Conservation (phyloP, 2,888 invertebrate genomes). For the Archips crataeganus region DNA sequence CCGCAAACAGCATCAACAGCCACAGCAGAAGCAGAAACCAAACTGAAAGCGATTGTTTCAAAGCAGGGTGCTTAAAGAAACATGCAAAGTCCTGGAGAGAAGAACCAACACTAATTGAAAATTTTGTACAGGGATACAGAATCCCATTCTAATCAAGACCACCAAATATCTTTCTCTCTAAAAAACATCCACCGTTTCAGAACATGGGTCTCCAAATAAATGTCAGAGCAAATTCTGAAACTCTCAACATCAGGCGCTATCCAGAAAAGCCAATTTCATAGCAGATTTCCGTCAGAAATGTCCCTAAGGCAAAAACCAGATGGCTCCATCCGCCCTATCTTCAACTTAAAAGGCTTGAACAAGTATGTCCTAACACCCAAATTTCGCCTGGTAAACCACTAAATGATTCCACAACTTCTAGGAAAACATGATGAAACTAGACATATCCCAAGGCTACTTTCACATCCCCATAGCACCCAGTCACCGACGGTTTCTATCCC, state of each 20-base stretch:
- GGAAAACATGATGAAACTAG: slow-evolving; percentile 10
- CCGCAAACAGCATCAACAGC: neutral
- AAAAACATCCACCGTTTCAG: slow-evolving; percentile 4
- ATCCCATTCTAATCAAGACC: neutral
- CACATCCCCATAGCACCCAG: slow-evolving; percentile 2
- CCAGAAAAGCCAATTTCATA: neutral
- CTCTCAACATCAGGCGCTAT: neutral
- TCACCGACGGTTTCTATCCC: slow-evolving; percentile 15
- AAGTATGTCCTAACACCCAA: neutral
- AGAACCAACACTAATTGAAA: slow-evolving; percentile 10
- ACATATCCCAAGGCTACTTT: slow-evolving; percentile 20
- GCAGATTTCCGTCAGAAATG: neutral
- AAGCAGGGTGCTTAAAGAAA: neutral
- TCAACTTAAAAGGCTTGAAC: slow-evolving; percentile 5
- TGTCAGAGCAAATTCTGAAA: neutral
- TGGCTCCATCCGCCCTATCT: slow-evolving; percentile 1
- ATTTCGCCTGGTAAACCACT: slow-evolving; percentile 2
- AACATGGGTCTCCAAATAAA: neutral
- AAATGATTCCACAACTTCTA: neutral
- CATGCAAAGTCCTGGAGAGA: slow-evolving; percentile 1
- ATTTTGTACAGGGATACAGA: slow-evolving; percentile 17
- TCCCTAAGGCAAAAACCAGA: neutral
- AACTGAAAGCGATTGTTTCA: neutral
- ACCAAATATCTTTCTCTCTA: slow-evolving; percentile 5
- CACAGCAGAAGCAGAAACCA: neutral